Percentiles rank a stretch among this genome's conserved stretches.
These are phyloP conservation scores for Aproaerema taeniolella DNA, from an alignment of 2,888 invertebrate species.

Conservation along the genomic window DNA sequence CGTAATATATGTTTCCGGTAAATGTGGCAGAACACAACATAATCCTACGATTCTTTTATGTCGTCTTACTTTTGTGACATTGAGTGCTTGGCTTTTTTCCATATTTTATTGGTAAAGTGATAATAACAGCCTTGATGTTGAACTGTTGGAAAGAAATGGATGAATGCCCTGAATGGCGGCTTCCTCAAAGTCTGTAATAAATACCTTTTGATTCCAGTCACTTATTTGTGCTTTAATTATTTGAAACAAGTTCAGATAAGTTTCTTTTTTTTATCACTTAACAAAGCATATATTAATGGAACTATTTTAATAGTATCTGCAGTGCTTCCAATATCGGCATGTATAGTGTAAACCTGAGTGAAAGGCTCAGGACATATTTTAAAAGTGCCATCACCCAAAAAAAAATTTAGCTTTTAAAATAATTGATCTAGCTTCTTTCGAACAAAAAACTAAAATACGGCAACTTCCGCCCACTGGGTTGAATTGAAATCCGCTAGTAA, in stretches of 20 bases:
- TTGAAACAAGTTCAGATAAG: not conserved
- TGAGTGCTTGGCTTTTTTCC: not conserved
- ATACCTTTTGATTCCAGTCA: too few relatives aligned
- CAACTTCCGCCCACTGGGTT: too few relatives aligned
- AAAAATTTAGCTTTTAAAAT: not conserved
- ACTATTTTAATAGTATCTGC: too few relatives aligned
- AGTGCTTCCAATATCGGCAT: conserved; percentile 1
- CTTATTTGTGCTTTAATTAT: conserved; percentile 5
- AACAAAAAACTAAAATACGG: too few relatives aligned
- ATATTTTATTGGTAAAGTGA: not conserved
- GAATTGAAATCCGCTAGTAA: too few relatives aligned
- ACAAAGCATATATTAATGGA: too few relatives aligned
- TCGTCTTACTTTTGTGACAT: too few relatives aligned
- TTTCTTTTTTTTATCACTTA: not conserved
- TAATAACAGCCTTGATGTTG: not conserved
- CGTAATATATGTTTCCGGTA: not conserved
- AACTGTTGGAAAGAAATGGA: too few relatives aligned
- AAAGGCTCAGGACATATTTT: conserved; percentile 1
- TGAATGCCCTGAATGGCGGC: too few relatives aligned
- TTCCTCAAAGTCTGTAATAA: too few relatives aligned
- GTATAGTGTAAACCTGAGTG: not conserved
- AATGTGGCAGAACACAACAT: not conserved
- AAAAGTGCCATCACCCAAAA: not conserved
- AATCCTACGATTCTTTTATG: not conserved
- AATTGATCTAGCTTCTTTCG: too few relatives aligned